Evolutionary conservation across 2,797 vertebrate genomes (phyloP).

Genomic region (Spinus olivaceus): DNA sequence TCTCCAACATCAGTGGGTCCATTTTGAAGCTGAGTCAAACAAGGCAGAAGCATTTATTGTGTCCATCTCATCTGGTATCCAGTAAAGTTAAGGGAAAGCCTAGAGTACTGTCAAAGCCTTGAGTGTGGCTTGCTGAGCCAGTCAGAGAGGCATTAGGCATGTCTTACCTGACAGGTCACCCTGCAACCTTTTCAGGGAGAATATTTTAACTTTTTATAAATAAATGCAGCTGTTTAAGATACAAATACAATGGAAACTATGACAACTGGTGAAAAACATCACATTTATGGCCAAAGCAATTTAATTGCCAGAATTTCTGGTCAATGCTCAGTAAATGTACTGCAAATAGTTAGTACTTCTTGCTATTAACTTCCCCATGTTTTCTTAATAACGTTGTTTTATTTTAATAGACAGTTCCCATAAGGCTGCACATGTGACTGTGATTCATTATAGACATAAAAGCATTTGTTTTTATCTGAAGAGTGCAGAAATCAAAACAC

Average conservation of each 20-base stretch:
- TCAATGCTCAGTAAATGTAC: neutral
- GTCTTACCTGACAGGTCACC: neutral
- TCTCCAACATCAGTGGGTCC: neutral
- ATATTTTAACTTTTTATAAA: neutral
- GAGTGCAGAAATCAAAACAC: constrained; percentile 4
- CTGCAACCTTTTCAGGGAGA: neutral
- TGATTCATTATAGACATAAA: constrained; percentile 11
- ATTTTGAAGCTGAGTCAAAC: neutral
- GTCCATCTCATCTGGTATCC: neutral
- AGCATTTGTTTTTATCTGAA: neutral
- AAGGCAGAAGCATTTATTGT: neutral
- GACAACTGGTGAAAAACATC: neutral
- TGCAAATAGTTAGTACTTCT: neutral
- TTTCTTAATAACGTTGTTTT: neutral
- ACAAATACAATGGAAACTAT: neutral
- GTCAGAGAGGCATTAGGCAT: neutral
- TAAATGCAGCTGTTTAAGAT: neutral
- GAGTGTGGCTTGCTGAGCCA: neutral
- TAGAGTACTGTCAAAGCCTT: neutral
- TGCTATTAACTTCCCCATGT: neutral
- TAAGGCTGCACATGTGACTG: neutral
- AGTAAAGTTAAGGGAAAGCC: neutral
- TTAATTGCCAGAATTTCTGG: neutral
- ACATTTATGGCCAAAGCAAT: neutral
- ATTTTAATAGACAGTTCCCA: neutral